phyloP scores from a whole-genome alignment of 92 coral and sea anemone genomes.

The Desmophyllum pertusum region DNA sequence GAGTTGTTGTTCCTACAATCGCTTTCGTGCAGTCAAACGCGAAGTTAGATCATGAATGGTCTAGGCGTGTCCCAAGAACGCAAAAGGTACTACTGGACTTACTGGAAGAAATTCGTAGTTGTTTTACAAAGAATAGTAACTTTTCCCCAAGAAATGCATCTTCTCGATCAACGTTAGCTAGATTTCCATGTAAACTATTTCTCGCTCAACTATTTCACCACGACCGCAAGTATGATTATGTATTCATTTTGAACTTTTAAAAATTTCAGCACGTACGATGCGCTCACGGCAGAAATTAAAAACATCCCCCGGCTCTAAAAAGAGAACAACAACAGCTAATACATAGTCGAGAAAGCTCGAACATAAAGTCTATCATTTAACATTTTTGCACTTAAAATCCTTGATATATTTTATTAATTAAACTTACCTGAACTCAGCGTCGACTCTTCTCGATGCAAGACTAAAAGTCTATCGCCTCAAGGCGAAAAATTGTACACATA shows the following conservation, averaged over 20 bases:
- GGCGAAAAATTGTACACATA: slow-evolving; percentile 25
- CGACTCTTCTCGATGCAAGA: not conserved
- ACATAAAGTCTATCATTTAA: not conserved
- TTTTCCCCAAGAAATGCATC: not conserved
- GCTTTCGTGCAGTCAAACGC: slow-evolving; percentile 19
- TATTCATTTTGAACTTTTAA: not conserved
- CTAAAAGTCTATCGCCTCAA: slow-evolving; percentile 5
- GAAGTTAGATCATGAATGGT: not conserved
- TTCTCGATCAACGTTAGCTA: not conserved
- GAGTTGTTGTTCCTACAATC: not conserved
- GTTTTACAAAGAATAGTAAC: not conserved
- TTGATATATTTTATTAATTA: slow-evolving; percentile 1
- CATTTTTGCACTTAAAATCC: not conserved
- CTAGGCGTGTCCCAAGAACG: slow-evolving; percentile 26
- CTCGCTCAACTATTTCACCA: not conserved
- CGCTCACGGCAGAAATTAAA: not conserved
- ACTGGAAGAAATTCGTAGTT: not conserved
- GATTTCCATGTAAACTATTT: too few species aligned
- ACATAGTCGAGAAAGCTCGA: not conserved
- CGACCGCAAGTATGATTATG: not conserved
- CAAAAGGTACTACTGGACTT: not conserved
- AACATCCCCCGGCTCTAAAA: not conserved
- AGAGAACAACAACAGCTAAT: not conserved
- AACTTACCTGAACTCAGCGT: slow-evolving; percentile 27
- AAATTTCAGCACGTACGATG: not conserved